Conservation (phyloP, 1,140 invertebrate species). For the Aradophagus sp. region DNA sequence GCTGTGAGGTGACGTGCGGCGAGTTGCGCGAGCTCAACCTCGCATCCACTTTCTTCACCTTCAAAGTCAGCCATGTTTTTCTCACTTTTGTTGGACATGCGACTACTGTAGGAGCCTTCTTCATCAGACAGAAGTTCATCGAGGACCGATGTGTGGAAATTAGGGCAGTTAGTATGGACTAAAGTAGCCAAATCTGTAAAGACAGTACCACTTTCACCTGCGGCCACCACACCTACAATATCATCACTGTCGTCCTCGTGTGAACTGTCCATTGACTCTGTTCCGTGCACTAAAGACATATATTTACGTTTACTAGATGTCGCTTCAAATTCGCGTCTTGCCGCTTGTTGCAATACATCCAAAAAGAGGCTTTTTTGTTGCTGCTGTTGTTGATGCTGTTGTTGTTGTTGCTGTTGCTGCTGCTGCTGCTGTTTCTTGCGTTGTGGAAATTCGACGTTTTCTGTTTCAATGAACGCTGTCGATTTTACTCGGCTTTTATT, state of each 20-base stretch:
- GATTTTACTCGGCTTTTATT: too few relatives aligned
- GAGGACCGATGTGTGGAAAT: slow-evolving; percentile 67
- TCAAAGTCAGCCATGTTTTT: slow-evolving; percentile 96
- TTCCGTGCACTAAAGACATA: slow-evolving; percentile 62
- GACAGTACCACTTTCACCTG: slow-evolving; percentile 68
- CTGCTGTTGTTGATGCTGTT: too few relatives aligned
- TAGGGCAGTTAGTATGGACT: slow-evolving; percentile 66
- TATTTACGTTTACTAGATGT: slow-evolving; percentile 58
- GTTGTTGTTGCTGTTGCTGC: too few relatives aligned
- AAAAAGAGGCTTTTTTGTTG: neutral
- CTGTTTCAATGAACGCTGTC: too few relatives aligned
- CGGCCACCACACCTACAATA: slow-evolving; percentile 64
- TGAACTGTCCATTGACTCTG: slow-evolving; percentile 69
- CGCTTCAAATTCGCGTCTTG: slow-evolving; percentile 8
- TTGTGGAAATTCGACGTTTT: too few relatives aligned
- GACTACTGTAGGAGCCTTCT: slow-evolving; percentile 88
- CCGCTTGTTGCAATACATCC: slow-evolving; percentile 53
- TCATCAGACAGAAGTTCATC: slow-evolving; percentile 84
- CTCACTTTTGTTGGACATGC: slow-evolving; percentile 94
- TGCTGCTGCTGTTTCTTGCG: too few relatives aligned
- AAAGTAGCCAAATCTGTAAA: slow-evolving; percentile 75
- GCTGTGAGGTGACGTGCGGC: slow-evolving; percentile 77
- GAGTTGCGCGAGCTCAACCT: slow-evolving; percentile 89
- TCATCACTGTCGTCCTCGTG: slow-evolving; percentile 71
- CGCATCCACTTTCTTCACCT: slow-evolving; percentile 90